Conservation (phyloP, 2,888 invertebrate species). For the Athetis lepigone region DNA sequence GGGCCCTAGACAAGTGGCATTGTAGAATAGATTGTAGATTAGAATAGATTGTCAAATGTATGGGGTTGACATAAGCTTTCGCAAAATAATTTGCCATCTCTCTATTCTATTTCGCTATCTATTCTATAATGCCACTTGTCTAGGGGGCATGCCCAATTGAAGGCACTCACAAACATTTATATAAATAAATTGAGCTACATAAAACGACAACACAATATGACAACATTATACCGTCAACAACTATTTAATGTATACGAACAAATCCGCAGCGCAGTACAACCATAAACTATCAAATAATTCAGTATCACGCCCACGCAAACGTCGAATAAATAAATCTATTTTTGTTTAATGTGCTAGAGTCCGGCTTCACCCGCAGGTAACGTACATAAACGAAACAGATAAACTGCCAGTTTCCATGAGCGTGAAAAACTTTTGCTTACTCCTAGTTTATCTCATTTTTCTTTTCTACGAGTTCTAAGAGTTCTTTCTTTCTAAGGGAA, state of each 20-base stretch:
- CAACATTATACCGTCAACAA: slow-evolving; percentile 15
- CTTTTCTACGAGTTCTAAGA: slow-evolving; percentile 56
- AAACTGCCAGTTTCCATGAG: slow-evolving; percentile 52
- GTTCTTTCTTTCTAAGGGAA: slow-evolving; percentile 60
- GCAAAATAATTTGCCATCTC: too few species aligned
- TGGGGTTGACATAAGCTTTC: too few species aligned
- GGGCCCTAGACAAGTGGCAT: too few species aligned
- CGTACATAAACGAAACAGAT: slow-evolving; percentile 64
- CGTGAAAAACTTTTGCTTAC: slow-evolving; percentile 62
- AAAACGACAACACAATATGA: slow-evolving; percentile 13
- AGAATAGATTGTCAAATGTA: too few species aligned
- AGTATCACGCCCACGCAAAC: slow-evolving; percentile 64
- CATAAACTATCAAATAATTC: slow-evolving; percentile 64
- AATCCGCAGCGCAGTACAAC: slow-evolving; percentile 47
- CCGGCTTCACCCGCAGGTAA: slow-evolving; percentile 62
- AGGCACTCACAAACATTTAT: too few species aligned
- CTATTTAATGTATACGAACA: slow-evolving; percentile 40
- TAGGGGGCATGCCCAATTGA: too few species aligned
- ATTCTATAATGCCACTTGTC: too few species aligned
- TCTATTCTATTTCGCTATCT: too few species aligned
- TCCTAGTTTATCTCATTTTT: slow-evolving; percentile 50
- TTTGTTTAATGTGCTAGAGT: slow-evolving; percentile 66
- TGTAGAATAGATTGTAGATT: too few species aligned
- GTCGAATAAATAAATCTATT: slow-evolving; percentile 69
- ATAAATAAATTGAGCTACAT: background rate